Evolutionary conservation across 2,888 invertebrate genomes (phyloP).

Genomic region (Hypena proboscidalis): DNA sequence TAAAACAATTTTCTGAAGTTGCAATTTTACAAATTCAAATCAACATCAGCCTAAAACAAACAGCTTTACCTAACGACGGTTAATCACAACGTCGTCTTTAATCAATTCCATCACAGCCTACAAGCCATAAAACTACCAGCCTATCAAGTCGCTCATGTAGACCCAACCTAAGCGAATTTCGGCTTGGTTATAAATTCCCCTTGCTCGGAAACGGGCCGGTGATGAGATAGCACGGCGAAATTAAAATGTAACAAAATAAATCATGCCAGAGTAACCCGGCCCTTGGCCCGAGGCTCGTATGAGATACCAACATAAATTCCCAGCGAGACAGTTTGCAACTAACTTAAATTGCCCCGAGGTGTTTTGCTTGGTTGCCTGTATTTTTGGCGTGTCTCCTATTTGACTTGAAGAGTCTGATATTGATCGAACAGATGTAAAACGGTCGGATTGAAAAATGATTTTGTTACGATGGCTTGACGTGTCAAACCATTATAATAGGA

Average conservation of each 20-base stretch:
- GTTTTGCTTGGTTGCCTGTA: conserved; percentile 21
- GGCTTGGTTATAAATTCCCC: conserved; percentile 46
- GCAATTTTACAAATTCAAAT: too few relatives aligned
- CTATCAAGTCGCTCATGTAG: conserved; percentile 6
- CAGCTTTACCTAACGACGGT: not conserved
- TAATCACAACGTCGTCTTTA: too few relatives aligned
- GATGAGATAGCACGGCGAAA: conserved; percentile 67
- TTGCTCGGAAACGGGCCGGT: conserved; percentile 44
- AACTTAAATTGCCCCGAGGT: conserved; percentile 41
- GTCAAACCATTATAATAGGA: too few relatives aligned
- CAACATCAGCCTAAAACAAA: not conserved
- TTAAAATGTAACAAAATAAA: conserved; percentile 70
- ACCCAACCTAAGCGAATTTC: conserved; percentile 30
- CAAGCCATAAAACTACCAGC: not conserved
- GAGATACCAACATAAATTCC: conserved; percentile 43
- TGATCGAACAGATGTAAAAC: not conserved
- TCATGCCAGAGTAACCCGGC: conserved; percentile 50
- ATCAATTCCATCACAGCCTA: not conserved
- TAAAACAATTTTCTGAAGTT: too few relatives aligned
- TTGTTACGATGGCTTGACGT: too few relatives aligned
- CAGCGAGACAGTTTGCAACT: conserved; percentile 35
- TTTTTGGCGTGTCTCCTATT: conserved; percentile 10
- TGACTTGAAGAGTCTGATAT: conserved; percentile 4
- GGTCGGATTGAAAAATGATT: too few relatives aligned
- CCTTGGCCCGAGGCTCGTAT: conserved; percentile 41